Conservation (phyloP, 2,113 vertebrate genomes). For the Bambusicola thoracicus region DNA sequence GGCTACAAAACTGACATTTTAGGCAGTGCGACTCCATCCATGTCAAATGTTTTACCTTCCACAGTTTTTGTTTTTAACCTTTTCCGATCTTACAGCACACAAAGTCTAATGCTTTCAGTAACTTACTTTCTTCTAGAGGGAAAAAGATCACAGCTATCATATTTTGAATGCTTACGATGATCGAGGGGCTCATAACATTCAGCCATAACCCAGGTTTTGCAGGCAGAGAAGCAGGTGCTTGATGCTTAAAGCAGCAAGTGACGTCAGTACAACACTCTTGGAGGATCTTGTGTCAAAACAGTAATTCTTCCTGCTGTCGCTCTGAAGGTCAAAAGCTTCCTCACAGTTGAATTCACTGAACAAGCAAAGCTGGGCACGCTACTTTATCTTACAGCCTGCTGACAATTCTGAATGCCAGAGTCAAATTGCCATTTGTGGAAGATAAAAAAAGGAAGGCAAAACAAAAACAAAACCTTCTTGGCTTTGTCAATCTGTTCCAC, state of each 20-base stretch:
- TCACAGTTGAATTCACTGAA: not conserved
- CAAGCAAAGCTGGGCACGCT: slow-evolving; percentile 14
- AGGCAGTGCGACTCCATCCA: not conserved
- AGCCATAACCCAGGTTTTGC: not conserved
- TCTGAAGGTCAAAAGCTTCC: slow-evolving; percentile 54
- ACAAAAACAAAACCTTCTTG: slow-evolving; percentile 17
- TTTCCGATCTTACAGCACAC: not conserved
- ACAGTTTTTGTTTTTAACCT: rapidly evolving
- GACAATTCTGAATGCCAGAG: slow-evolving; percentile 40
- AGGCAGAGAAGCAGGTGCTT: slow-evolving; percentile 7
- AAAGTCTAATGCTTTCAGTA: not conserved
- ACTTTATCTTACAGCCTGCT: not conserved
- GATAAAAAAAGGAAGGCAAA: slow-evolving; percentile 36
- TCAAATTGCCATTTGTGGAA: slow-evolving; percentile 16
- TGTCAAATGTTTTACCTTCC: not conserved
- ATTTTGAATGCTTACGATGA: not conserved
- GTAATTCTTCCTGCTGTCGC: not conserved
- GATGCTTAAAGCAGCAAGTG: not conserved
- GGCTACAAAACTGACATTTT: not conserved
- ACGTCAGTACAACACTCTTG: not conserved
- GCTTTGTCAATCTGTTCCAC: slow-evolving; percentile 24
- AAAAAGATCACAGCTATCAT: not conserved
- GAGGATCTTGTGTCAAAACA: not conserved
- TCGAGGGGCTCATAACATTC: not conserved
- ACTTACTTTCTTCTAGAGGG: not conserved